Conservation (phyloP, 2,888 invertebrate genomes). For the Cryptosula pallasiana region DNA sequence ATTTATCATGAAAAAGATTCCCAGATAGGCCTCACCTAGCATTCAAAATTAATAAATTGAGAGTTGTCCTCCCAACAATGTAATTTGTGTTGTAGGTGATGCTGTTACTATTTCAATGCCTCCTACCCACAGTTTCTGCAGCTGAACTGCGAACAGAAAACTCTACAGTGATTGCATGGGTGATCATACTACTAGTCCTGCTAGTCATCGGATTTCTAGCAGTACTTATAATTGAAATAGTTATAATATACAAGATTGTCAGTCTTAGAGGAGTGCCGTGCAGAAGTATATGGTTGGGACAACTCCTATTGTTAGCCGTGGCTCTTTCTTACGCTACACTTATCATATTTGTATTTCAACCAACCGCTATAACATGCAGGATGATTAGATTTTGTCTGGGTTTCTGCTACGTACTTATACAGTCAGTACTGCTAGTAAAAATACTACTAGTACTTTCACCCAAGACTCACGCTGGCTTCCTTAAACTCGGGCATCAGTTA, state of each 20-base stretch:
- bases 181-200: neutral
- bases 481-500: conserved; percentile 21
- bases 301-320: conserved; percentile 17
- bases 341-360: neutral
- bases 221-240: neutral
- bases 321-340: conserved; percentile 1
- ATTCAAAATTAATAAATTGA: no score
- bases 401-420: conserved; percentile 6
- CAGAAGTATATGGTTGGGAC: conserved; percentile 21
- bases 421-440: conserved; percentile 3
- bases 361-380: neutral
- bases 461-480: neutral
- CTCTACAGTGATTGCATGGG: neutral
- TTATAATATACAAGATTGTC: conserved; percentile 8
- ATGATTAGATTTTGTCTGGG: neutral
- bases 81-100: no score
- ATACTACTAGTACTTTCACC: conserved; percentile 17
- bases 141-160: neutral
- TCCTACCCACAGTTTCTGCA: neutral
- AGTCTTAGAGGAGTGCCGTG: conserved; percentile 1
- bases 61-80: no score
- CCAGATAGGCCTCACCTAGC: no score
- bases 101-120: neutral
- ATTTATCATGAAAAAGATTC: no score
- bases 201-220: neutral